These are phyloP conservation scores for Ormyrus thymus DNA, from an alignment of 2,888 invertebrate genomes.

Conservation along the genomic window DNA sequence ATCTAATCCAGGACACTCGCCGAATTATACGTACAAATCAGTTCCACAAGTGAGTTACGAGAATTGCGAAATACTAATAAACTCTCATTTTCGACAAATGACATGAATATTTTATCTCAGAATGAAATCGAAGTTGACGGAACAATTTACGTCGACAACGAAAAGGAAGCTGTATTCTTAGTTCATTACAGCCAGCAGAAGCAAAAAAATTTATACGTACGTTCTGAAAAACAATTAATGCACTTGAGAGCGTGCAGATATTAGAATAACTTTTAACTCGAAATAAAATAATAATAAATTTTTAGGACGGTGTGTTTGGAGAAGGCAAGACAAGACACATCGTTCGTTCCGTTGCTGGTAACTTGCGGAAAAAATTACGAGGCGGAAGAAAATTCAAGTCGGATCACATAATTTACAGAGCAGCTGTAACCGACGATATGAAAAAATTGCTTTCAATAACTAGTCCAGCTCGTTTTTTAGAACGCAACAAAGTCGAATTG, in stretches of 20 bases:
- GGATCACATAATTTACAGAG: neutral
- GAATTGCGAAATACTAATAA: neutral
- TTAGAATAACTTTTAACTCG: neutral
- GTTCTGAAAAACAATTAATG: neutral
- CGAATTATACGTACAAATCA: constrained; percentile 22
- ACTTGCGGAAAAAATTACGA: neutral
- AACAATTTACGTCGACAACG: constrained; percentile 15
- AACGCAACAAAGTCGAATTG: constrained; percentile 2
- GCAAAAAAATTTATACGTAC: constrained; percentile 7
- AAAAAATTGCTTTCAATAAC: no score
- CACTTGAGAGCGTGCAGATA: neutral
- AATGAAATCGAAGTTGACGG: constrained; percentile 5
- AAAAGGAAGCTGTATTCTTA: constrained; percentile 31
- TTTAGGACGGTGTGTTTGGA: constrained; percentile 22
- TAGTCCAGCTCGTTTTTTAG: neutral
- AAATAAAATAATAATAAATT: neutral
- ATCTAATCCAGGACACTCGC: neutral
- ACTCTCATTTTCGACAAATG: neutral
- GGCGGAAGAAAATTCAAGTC: neutral
- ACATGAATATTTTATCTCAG: neutral
- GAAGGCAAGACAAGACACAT: constrained; percentile 12
- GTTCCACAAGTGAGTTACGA: constrained; percentile 11
- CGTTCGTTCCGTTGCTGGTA: neutral
- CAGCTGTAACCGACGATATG: no score
- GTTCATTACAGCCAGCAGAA: neutral